Base-by-base conservation (phyloP, 2,888 invertebrate species). In the Xanthorhoe spadicearia region DNA sequence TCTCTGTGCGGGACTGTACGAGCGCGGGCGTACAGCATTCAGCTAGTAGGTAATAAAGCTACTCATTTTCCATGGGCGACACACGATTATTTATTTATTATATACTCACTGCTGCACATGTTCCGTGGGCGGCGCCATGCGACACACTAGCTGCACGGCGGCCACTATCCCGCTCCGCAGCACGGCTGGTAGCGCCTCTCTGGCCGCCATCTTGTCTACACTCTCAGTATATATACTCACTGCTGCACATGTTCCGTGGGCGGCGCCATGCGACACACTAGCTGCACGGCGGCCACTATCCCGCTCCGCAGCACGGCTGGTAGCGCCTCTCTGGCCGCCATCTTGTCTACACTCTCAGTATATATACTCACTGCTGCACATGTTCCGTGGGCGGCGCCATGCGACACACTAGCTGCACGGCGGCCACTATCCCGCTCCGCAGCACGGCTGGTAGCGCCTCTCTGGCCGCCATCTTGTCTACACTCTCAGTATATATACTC, bases 351-450 rank as follows among this genome's bases (percentile, higher is more conserved):
- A 9, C 8, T 8, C n/a, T n/a, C n/a, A n/a, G n/a, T n/a, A n/a
- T n/a, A n/a, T n/a, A n/a, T 43, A 54, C 82, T 79, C 15, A 84
- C 83, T 88, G 84, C 51, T 80, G 85, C 59, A 76, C 74, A 0
- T 70, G 76, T 0, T 87, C 89, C 68, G 87, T 82, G 68, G 94
- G 95, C 65, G 98, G 98, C 58, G 97, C 97, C 84, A 98, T 93
- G 77, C 96, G 95, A 78, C 95, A 95, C 49, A 97, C 95, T 72
- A 98, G 94, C 62, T 92, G 93, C 61, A 99, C 95, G 63, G 94
- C 90, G 67, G 93, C 88, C 61, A 91, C 86, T 18, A 97, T 87
- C 96, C 69, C 95, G 95, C 67, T 86, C 89, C 0, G 97, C 96
- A 13, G 95, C 85, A 49, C 94, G 90, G 86, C 97, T 97, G 13